Percentiles rank a stretch among this genome's conserved stretches.
Conservation (phyloP, 2,113 vertebrate genomes). For the Otolemur garnettii region DNA sequence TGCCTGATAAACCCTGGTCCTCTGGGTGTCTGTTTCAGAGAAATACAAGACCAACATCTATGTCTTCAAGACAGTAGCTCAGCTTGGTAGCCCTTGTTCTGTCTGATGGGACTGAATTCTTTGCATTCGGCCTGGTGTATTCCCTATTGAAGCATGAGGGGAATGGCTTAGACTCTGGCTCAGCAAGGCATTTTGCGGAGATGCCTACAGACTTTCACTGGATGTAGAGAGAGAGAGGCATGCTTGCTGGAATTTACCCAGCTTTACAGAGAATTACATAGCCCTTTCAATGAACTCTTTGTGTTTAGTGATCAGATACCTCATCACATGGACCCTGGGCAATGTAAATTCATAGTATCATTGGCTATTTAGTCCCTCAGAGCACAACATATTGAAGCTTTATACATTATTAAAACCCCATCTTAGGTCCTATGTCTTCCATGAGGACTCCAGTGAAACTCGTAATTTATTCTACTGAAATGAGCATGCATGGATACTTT, state of each 20-base stretch:
- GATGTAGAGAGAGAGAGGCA: background rate
- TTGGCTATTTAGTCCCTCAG: background rate
- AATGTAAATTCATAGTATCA: background rate
- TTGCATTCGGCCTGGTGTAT: background rate
- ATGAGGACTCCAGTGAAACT: background rate
- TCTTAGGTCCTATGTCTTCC: background rate
- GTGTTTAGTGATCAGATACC: background rate
- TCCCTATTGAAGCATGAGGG: background rate
- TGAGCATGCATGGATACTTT: background rate
- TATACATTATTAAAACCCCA: background rate
- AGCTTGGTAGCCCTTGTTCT: background rate
- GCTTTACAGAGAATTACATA: background rate
- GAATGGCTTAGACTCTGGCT: background rate
- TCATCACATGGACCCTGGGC: background rate
- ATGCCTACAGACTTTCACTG: background rate
- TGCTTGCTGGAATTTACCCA: background rate
- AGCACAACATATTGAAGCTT: background rate
- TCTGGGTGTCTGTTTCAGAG: background rate
- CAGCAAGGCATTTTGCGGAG: background rate
- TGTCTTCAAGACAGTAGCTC: background rate
- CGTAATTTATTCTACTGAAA: background rate
- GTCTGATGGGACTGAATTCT: background rate
- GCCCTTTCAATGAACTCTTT: background rate
- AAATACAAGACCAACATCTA: background rate
- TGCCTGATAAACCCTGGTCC: background rate